These are phyloP conservation scores for Tipula vernalis DNA, from an alignment of 2,888 invertebrate species.

Conservation along the genomic window DNA sequence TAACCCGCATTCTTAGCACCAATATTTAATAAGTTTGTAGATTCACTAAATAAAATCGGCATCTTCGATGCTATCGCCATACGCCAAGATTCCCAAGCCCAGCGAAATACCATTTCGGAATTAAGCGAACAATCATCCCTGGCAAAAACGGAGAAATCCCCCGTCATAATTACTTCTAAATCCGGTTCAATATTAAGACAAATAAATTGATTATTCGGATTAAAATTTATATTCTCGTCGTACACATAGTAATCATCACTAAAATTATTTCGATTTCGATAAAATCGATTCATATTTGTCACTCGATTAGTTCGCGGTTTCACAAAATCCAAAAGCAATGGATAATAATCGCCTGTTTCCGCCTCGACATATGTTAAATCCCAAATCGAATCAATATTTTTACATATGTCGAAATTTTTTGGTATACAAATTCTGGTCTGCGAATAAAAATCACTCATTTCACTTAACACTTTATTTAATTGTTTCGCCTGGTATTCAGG, in stretches of 20 bases:
- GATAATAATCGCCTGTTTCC: slow-evolving; percentile 16
- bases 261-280: slow-evolving; percentile 13
- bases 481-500: slow-evolving; percentile 40
- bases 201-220: slow-evolving; percentile 18
- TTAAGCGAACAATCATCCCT: slow-evolving; percentile 20
- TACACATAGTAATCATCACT: slow-evolving; percentile 20
- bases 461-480: slow-evolving; percentile 37
- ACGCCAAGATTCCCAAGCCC: slow-evolving; percentile 57
- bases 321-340: slow-evolving; percentile 18
- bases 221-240: slow-evolving; percentile 15
- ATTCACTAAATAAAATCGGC: slow-evolving; percentile 39
- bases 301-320: slow-evolving; percentile 15
- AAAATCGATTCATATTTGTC: slow-evolving; percentile 16
- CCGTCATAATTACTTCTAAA: slow-evolving; percentile 45
- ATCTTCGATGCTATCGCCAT: slow-evolving; percentile 45
- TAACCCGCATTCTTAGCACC: slow-evolving; percentile 51
- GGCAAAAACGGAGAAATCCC: slow-evolving; percentile 23
- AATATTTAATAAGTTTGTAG: slow-evolving; percentile 46
- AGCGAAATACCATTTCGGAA: slow-evolving; percentile 37
- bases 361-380: slow-evolving; percentile 20
- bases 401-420: slow-evolving; percentile 22
- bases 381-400: slow-evolving; percentile 26
- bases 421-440: slow-evolving; percentile 43
- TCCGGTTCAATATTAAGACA: slow-evolving; percentile 52
- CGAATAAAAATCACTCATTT: slow-evolving; percentile 46